Evolutionary conservation across 2,888 invertebrate genomes (phyloP).

Genomic region (Megamerina dolium): DNA sequence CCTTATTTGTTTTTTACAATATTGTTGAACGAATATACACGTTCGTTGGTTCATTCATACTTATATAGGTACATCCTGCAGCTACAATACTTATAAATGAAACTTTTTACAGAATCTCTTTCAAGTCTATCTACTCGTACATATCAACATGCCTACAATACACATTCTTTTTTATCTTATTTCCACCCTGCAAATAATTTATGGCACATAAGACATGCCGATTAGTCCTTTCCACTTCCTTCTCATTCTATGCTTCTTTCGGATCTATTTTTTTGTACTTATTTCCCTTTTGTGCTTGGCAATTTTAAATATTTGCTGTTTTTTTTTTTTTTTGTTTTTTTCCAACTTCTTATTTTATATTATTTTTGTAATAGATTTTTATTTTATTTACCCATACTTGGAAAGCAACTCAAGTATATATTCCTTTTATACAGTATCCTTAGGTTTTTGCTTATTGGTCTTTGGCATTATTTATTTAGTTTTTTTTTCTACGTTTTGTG

Average conservation of each 20-base stretch:
- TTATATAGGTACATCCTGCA: too few species aligned
- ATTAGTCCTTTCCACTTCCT: too few species aligned
- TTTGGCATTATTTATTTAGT: too few species aligned
- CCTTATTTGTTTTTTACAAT: too few species aligned
- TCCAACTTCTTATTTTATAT: neutral
- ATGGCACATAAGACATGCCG: neutral
- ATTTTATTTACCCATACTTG: slow-evolving; percentile 32
- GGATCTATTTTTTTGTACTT: neutral
- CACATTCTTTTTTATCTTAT: neutral
- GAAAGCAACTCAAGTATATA: neutral
- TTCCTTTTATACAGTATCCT: slow-evolving; percentile 6
- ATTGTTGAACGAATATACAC: too few species aligned
- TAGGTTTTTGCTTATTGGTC: slow-evolving; percentile 31
- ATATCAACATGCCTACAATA: neutral
- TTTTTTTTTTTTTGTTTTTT: slow-evolving; percentile 1
- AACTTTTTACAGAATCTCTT: slow-evolving; percentile 1
- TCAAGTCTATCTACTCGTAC: neutral
- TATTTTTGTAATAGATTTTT: neutral
- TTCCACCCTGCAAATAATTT: neutral
- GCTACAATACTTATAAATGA: slow-evolving; percentile 38
- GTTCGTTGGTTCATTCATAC: too few species aligned
- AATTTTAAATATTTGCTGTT: slow-evolving; percentile 9
- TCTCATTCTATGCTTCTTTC: neutral
- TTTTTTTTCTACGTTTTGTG: too few species aligned
- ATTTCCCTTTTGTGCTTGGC: neutral